Evolutionary conservation across 2,113 vertebrate genomes (phyloP).

Genomic region (Nanger granti): DNA sequence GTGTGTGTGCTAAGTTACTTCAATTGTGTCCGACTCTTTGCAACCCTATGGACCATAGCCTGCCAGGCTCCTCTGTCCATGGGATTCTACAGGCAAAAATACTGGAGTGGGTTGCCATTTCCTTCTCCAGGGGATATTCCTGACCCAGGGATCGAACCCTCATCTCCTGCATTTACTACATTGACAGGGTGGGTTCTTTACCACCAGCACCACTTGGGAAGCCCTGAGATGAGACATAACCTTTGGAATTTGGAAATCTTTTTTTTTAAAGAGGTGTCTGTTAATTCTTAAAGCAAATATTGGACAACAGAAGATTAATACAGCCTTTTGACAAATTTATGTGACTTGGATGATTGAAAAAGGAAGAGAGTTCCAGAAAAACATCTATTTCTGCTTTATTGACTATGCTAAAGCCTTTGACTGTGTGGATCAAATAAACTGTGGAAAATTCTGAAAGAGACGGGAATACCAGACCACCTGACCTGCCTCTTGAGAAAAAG

Average conservation of each 20-base stretch:
- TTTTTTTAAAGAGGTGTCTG: too few species aligned
- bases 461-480: too few species aligned
- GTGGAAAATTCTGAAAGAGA: too few species aligned
- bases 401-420: too few species aligned
- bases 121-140: background rate
- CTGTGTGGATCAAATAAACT: too few species aligned
- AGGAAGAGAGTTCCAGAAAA: too few species aligned
- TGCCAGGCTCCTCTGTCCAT: background rate
- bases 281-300: too few species aligned
- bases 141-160: background rate
- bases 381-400: too few species aligned
- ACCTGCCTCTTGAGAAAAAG: too few species aligned
- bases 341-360: too few species aligned
- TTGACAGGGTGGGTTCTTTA: background rate
- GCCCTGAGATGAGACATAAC: background rate
- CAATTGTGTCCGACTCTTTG: background rate
- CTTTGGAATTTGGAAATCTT: constrained; percentile 26
- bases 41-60: background rate
- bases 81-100: background rate
- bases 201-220: background rate
- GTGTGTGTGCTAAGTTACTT: background rate
- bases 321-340: too few species aligned
- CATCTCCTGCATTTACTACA: background rate
- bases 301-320: too few species aligned
- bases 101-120: background rate